A percentile compares a stretch with the other conserved stretches of the same genome.
Conservation (phyloP, 2,113 vertebrate genomes). For the Oriolus oriolus region DNA sequence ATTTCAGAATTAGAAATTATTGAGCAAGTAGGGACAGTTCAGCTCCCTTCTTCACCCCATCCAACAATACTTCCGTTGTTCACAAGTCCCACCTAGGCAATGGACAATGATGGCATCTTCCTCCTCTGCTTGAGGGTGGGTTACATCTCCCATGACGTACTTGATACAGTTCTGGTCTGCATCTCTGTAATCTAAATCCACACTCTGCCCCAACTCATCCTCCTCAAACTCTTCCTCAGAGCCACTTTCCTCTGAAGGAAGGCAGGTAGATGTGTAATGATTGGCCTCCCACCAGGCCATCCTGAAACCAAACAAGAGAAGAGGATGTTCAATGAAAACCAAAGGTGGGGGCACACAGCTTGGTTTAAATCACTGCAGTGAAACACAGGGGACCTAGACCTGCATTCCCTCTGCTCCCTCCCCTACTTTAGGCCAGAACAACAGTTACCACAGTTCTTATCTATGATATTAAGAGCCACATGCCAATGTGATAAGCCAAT, state of each 20-base stretch:
- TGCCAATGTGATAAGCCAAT: background rate
- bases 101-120: constrained; percentile 88
- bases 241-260: constrained; percentile 78
- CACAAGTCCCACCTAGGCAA: constrained; percentile 78
- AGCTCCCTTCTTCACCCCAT: background rate
- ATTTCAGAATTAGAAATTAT: background rate
- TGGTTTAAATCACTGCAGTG: background rate
- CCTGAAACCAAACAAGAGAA: constrained; percentile 62
- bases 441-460: background rate
- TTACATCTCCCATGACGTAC: constrained; percentile 89
- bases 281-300: constrained; percentile 87
- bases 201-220: constrained; percentile 42
- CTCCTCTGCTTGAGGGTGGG: constrained; percentile 77
- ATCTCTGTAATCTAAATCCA: constrained; percentile 61
- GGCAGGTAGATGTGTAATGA: constrained; percentile 79
- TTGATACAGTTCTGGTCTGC: constrained; percentile 65
- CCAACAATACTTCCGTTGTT: background rate
- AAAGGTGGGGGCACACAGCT: background rate
- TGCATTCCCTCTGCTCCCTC: background rate
- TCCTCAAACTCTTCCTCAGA: constrained; percentile 62
- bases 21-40: background rate
- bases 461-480: background rate
- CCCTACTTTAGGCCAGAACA: background rate
- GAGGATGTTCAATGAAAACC: background rate
- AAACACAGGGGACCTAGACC: background rate